These are phyloP conservation scores for Muntiacus reevesi DNA, from an alignment of 2,113 vertebrate species.

Conservation along the genomic window DNA sequence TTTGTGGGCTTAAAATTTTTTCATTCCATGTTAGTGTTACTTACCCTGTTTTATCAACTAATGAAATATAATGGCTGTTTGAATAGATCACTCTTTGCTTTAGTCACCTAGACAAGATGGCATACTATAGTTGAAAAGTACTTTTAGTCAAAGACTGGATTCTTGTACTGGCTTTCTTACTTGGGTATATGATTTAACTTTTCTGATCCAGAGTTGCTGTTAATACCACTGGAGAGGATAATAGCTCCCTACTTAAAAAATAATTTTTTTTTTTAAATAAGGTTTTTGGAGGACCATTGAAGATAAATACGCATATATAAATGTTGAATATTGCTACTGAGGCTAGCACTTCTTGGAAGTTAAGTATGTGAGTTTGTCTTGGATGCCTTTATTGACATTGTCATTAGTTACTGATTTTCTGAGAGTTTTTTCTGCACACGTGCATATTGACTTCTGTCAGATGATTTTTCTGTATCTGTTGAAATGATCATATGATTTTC, in stretches of 20 bases:
- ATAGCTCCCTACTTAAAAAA: neutral
- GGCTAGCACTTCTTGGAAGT: neutral
- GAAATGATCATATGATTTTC: neutral
- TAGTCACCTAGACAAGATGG: neutral
- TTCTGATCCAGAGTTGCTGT: neutral
- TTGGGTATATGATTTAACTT: neutral
- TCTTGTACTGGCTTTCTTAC: neutral
- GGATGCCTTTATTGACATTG: conserved; percentile 4
- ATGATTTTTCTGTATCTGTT: neutral
- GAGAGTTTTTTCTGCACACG: neutral
- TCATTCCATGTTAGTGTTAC: neutral
- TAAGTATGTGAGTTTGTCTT: conserved; percentile 4
- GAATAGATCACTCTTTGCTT: neutral
- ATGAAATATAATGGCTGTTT: neutral
- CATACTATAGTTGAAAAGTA: neutral
- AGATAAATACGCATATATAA: neutral
- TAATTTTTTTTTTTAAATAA: neutral
- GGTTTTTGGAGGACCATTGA: neutral
- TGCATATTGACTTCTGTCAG: neutral
- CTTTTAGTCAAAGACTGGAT: neutral
- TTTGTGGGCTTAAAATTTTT: neutral
- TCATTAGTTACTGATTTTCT: neutral
- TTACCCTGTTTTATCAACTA: neutral
- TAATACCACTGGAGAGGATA: neutral
- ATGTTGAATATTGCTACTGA: neutral